These are phyloP conservation scores for Acrossocheilus wenchowensis DNA, from an alignment of 2,797 vertebrate species.

Conservation along the genomic window DNA sequence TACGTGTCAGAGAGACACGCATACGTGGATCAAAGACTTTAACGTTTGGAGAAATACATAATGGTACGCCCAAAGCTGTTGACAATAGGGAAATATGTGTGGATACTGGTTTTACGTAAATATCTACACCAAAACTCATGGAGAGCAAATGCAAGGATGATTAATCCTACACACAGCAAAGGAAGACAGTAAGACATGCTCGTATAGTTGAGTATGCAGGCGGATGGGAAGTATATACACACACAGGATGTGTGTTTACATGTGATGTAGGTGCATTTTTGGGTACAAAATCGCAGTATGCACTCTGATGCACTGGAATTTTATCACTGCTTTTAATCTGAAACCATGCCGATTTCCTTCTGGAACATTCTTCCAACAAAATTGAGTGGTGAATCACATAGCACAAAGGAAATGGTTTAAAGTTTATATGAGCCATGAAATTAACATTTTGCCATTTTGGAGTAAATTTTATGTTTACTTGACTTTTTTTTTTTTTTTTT, in stretches of 20 bases:
- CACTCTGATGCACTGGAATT: neutral
- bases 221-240: neutral
- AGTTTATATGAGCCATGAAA: neutral
- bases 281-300: neutral
- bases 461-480: neutral
- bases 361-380: neutral
- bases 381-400: neutral
- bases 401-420: neutral
- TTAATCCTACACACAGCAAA: neutral
- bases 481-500: neutral
- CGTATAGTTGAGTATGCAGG: neutral
- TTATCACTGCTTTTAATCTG: neutral
- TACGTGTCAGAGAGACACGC: neutral
- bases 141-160: neutral
- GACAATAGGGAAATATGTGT: conserved; percentile 1
- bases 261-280: neutral
- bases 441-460: neutral
- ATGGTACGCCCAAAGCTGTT: neutral
- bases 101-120: conserved; percentile 23
- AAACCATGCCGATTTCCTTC: neutral
- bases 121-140: neutral
- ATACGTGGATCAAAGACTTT: neutral
- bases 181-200: neutral
- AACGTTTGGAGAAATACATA: neutral
- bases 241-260: neutral